Base-by-base conservation (phyloP, 2,888 invertebrate genomes). In the Nowickia ferox region DNA sequence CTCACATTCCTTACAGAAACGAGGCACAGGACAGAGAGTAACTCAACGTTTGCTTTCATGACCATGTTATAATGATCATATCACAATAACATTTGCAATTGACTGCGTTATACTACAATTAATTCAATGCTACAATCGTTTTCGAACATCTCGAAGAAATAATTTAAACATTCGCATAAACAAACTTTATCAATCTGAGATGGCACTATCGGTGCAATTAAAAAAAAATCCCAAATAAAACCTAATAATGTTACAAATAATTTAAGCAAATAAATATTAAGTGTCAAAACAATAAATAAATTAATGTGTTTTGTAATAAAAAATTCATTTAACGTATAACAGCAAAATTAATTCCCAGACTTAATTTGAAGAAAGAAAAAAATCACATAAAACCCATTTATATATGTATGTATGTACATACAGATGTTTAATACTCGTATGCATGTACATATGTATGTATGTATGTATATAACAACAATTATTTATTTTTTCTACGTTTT, bases 241-340 rank as follows among this genome's bases (percentile, higher is more conserved):
- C 83, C 51, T 65, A 66, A 83, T 83, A 83, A 72, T 83, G 75
- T 83, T 79, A 79, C 71, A 83, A 78, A 63, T 72, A 61, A 66
- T 78, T 82, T 48, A 15, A 69, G 38, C 59, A 75, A 61, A 75
- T 78, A 85, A 69, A 79, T 86, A 15, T 59, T 48, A 75, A 74
- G n/a, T 53, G 61, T 53, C 53, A 61, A 46, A 69, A 81, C 10
- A 46, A 71, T 30, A 46, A 61, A 61, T 55, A 22, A 68, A 17
- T n/a, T 46, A 80, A 72, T 48, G 38, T 57, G 8, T n/a, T 30
- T 66, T 66, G 53, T 71, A 82, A 86, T 83, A 86, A 82, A 66
- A 75, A 71, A 86, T 86, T 83, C 78, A 79, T 72, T 66, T 44
- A 71, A 53, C 83, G 83, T 86, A 76, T 71, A 66, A 76, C 59